These are phyloP conservation scores for Phaetusa simplex DNA, from an alignment of 2,113 vertebrate species.

Conservation along the genomic window DNA sequence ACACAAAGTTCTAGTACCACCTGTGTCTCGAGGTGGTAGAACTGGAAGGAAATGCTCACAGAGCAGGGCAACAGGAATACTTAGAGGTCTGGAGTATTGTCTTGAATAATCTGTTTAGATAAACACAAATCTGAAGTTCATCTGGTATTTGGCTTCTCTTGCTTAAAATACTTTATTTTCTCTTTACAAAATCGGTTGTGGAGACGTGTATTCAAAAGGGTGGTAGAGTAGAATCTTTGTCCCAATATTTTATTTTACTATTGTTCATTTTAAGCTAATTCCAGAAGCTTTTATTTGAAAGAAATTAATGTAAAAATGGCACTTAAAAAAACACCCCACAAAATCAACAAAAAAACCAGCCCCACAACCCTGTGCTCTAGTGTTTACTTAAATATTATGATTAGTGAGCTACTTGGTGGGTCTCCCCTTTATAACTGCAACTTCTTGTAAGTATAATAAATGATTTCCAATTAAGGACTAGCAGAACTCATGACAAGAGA, in stretches of 20 bases:
- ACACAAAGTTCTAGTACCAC: neutral
- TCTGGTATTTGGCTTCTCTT: neutral
- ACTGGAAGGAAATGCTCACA: neutral
- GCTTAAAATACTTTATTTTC: neutral
- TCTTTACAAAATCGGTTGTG: neutral
- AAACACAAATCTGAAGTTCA: neutral
- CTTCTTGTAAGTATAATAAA: neutral
- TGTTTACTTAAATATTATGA: neutral
- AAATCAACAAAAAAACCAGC: neutral
- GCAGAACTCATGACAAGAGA: slow-evolving; percentile 1
- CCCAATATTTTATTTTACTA: neutral
- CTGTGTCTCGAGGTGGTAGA: neutral
- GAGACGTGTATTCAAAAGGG: neutral
- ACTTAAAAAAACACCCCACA: neutral
- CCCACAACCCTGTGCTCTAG: neutral
- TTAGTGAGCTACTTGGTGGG: neutral
- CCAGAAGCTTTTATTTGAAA: neutral
- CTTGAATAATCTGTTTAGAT: neutral
- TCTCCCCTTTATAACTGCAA: neutral
- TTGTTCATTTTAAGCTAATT: neutral
- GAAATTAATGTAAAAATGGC: neutral
- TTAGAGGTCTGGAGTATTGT: neutral
- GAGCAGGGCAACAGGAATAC: neutral
- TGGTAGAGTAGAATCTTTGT: neutral
- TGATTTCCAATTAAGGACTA: slow-evolving; percentile 29